phyloP scores from a whole-genome alignment of 2,888 invertebrate species.

The Cerceris rybyensis region DNA sequence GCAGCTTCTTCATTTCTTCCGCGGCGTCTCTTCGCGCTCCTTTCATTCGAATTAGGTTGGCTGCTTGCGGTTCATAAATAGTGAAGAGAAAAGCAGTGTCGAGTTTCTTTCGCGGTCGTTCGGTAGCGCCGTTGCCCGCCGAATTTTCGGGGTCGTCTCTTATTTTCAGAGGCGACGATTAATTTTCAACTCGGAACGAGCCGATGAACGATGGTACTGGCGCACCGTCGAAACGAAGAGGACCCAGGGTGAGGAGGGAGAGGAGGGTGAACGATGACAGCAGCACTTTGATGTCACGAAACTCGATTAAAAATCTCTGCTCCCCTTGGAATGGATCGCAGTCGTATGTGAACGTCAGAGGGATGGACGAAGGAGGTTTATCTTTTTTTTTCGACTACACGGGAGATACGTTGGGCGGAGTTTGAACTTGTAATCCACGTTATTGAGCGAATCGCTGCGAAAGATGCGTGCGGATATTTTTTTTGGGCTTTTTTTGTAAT shows the following conservation, averaged over 20 bases:
- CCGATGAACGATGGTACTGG: constrained; percentile 67
- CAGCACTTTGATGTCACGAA: constrained; percentile 70
- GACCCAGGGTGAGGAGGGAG: constrained; percentile 4
- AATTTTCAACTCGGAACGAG: constrained; percentile 68
- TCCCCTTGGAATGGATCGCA: constrained; percentile 53
- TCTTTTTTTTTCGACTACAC: constrained; percentile 35
- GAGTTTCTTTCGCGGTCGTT: constrained; percentile 56
- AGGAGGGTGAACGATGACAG: constrained; percentile 63
- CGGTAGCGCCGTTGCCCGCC: constrained; percentile 22
- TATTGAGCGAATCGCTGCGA: constrained; percentile 16
- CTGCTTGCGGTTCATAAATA: constrained; percentile 64
- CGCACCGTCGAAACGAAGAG: constrained; percentile 44
- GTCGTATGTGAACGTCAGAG: constrained; percentile 43
- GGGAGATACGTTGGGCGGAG: constrained; percentile 15
- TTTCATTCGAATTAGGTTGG: constrained; percentile 53
- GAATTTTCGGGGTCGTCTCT: constrained; percentile 51
- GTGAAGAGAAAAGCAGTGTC: constrained; percentile 51
- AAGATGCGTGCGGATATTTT: background rate
- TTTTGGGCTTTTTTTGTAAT: too few species aligned
- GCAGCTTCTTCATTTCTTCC: constrained; percentile 30
- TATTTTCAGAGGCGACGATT: constrained; percentile 70
- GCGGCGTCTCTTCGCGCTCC: constrained; percentile 29
- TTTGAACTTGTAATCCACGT: constrained; percentile 48
- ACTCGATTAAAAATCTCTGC: constrained; percentile 72
- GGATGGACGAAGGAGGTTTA: constrained; percentile 39